Conservation (phyloP, 2,797 vertebrate genomes). For the Sebastes steindachneri region DNA sequence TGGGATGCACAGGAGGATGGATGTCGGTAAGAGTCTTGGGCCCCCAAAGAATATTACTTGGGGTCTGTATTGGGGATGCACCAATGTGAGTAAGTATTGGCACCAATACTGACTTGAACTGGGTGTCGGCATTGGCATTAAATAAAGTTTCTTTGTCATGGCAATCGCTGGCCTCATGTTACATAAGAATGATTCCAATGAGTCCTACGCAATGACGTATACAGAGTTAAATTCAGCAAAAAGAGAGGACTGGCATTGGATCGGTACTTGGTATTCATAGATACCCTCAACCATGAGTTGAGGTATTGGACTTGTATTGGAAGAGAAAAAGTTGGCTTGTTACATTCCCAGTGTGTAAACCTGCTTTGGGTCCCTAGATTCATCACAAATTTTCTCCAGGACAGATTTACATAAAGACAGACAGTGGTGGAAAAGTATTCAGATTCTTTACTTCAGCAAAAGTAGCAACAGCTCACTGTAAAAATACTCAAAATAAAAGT, state of each 20-base stretch:
- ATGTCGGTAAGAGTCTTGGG: not conserved
- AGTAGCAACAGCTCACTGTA: not conserved
- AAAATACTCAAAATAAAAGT: not conserved
- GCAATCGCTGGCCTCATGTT: not conserved
- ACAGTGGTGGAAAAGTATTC: not conserved
- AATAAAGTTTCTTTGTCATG: not conserved
- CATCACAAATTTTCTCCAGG: not conserved
- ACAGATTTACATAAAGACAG: not conserved
- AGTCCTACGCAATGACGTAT: not conserved
- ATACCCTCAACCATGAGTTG: not conserved
- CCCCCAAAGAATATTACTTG: not conserved
- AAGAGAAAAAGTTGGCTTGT: not conserved
- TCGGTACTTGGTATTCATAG: not conserved
- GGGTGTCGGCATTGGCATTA: not conserved
- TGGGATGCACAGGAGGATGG: not conserved
- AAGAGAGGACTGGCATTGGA: not conserved
- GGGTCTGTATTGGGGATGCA: not conserved
- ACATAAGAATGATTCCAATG: not conserved
- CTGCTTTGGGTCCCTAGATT: not conserved
- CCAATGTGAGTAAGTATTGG: not conserved
- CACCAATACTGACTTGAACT: not conserved
- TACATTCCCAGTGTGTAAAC: not conserved
- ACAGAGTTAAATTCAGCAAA: not conserved
- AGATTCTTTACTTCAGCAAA: not conserved
- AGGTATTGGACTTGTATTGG: not conserved